A percentile compares a stretch with the other conserved stretches of the same genome.
Evolutionary conservation across 2,888 invertebrate genomes (phyloP).

Genomic region (Auanema freiburgensis): DNA sequence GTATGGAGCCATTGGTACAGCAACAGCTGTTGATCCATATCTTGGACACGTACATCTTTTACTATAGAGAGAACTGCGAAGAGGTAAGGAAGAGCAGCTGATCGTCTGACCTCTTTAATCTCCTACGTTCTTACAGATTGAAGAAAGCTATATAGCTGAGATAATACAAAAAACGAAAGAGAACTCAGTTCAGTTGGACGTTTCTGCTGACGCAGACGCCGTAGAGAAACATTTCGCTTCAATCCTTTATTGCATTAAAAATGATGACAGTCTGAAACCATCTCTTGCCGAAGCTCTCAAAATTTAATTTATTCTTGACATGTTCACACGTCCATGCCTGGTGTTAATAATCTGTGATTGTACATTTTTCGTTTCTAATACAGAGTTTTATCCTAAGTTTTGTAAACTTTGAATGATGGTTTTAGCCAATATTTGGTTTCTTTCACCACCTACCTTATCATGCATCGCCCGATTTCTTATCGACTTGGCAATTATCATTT

Average conservation of each 20-base stretch:
- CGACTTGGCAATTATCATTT: too few relatives aligned
- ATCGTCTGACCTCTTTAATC: not conserved
- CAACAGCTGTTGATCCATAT: constrained; percentile 93
- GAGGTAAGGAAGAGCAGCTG: constrained; percentile 67
- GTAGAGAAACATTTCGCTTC: constrained; percentile 87
- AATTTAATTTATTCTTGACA: too few relatives aligned
- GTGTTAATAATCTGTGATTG: too few relatives aligned
- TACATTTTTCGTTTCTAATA: too few relatives aligned
- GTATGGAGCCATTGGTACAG: constrained; percentile 94
- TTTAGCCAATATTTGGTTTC: too few relatives aligned
- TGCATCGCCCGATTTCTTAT: too few relatives aligned
- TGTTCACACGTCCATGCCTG: too few relatives aligned
- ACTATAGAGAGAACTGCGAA: constrained; percentile 84
- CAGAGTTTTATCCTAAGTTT: too few relatives aligned
- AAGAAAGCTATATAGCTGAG: constrained; percentile 73
- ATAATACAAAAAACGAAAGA: constrained; percentile 89
- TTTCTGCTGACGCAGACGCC: constrained; percentile 92
- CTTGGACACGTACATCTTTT: constrained; percentile 88
- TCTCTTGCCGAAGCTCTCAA: too few relatives aligned
- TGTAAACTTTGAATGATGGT: too few relatives aligned
- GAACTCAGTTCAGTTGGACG: constrained; percentile 88
- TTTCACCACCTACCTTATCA: too few relatives aligned
- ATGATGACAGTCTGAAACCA: too few relatives aligned
- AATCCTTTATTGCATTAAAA: constrained; percentile 18
- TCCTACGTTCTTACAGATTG: constrained; percentile 70